phyloP scores from a whole-genome alignment of 2,888 invertebrate genomes.

The Hyles lineata region DNA sequence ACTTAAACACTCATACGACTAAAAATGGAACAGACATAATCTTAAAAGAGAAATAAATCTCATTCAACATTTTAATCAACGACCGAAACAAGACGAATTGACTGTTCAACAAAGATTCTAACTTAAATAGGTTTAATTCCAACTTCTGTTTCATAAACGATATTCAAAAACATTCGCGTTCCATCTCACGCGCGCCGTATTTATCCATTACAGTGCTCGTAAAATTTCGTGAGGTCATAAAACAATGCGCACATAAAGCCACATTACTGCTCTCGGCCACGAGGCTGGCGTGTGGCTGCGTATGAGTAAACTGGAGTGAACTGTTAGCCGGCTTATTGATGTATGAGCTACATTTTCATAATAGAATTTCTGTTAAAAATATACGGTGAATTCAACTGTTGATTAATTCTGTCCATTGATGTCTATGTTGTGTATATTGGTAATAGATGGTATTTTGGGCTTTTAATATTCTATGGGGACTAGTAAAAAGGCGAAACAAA shows the following conservation, averaged over 20 bases:
- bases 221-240: conserved; percentile 12
- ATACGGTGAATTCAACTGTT: too few species aligned
- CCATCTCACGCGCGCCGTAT: conserved; percentile 17
- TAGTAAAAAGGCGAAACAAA: too few species aligned
- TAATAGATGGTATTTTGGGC: too few species aligned
- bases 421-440: too few species aligned
- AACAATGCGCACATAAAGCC: conserved; percentile 19
- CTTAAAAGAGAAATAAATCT: not conserved
- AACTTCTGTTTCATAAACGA: not conserved
- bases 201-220: conserved; percentile 15
- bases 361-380: too few species aligned
- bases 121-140: conserved; percentile 1
- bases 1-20: not conserved
- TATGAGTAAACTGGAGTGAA: not conserved
- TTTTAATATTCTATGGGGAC: too few species aligned
- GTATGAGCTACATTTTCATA: not conserved
- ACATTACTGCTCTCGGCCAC: not conserved
- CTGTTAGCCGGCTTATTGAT: not conserved
- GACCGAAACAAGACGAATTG: not conserved
- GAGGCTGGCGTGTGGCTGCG: not conserved
- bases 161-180: not conserved
- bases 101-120: not conserved
- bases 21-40: not conserved
- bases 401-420: too few species aligned
- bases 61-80: not conserved